Evolutionary conservation across 2,113 vertebrate species (phyloP), one percentile per base, ranked within the genome.

Genomic region (Poecilia latipinna): DNA sequence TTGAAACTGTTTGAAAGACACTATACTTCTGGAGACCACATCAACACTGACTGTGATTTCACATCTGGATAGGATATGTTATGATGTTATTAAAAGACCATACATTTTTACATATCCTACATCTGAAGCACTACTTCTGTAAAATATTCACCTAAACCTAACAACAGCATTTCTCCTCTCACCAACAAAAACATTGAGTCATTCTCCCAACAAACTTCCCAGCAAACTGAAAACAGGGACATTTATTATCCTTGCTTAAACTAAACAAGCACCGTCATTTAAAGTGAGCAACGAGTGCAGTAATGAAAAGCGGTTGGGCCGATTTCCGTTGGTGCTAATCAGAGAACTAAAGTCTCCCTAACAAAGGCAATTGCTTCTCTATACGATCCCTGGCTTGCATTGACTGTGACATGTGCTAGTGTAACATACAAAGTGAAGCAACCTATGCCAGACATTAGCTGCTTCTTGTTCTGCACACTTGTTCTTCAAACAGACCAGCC

Each of bases 271-370:
- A 67, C 72, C 75, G 74, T 86, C 82, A 90, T 91, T 92, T 87
- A 85, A 85, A 71, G 77, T 88, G 86, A 90, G 80, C 86, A 90
- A 88, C 83, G 70, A 73, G 60, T 17, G 44, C 12, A 8, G 75
- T 90, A 91, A 93, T 91, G 81, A 88, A 85, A 91, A 88, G 85
- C 87, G 84, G 81, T 87, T 78, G 78, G 79, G 61, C 78, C 61
- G 71, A 85, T 90, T 93, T 94, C 90, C 88, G 80, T 67, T 69
- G 68, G 69, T 90, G 71, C 73, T 87, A 89, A 90, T 90, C 76
- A 90, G 82, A 86, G 83, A 88, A 80, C 48, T 65, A 62, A 72
- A 82, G 82, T 71, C 77, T 79, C 10, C 77, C 78, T 85, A 75
- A 88, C 84, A 83, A 72, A 85, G 77, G 78, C 5, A 80, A 77